Evolutionary conservation across 2,797 vertebrate genomes (phyloP).

Genomic region (Sandelia bainsii): DNA sequence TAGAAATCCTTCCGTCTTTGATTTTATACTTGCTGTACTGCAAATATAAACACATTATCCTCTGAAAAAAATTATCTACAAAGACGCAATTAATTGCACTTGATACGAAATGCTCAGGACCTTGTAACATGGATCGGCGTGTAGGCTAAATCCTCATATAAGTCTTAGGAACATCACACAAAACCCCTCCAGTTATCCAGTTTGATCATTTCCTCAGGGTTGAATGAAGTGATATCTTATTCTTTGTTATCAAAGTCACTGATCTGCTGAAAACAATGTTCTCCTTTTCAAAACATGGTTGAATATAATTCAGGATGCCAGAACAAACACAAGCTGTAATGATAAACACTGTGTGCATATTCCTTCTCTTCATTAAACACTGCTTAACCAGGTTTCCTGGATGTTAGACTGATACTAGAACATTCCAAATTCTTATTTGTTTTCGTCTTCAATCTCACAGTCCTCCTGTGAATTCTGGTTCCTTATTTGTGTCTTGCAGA

Average conservation of each 20-base stretch:
- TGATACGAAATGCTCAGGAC: slow-evolving; percentile 45
- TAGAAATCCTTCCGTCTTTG: slow-evolving; percentile 32
- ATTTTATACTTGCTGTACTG: slow-evolving; percentile 44
- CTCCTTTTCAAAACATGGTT: slow-evolving; percentile 49
- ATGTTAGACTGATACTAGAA: slow-evolving; percentile 56
- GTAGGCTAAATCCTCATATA: slow-evolving; percentile 40
- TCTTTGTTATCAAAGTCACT: slow-evolving; percentile 39
- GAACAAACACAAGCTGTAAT: slow-evolving; percentile 40
- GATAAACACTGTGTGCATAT: slow-evolving; percentile 55
- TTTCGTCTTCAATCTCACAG: slow-evolving; percentile 51
- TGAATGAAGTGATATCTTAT: neutral
- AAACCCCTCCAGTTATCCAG: no score
- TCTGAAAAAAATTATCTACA: slow-evolving; percentile 8
- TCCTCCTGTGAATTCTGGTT: slow-evolving; percentile 37
- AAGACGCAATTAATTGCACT: slow-evolving; percentile 61
- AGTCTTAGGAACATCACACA: slow-evolving; percentile 43
- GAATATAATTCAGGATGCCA: slow-evolving; percentile 51
- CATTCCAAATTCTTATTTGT: slow-evolving; percentile 49
- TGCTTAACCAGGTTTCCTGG: slow-evolving; percentile 58
- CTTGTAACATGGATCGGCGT: slow-evolving; percentile 10
- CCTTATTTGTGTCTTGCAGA: slow-evolving; percentile 23
- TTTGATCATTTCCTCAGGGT: no score
- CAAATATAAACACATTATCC: slow-evolving; percentile 53
- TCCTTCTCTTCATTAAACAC: slow-evolving; percentile 68
- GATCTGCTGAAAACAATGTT: slow-evolving; percentile 52